Conservation (phyloP, 2,113 vertebrate species). For the Heterocephalus glaber region DNA sequence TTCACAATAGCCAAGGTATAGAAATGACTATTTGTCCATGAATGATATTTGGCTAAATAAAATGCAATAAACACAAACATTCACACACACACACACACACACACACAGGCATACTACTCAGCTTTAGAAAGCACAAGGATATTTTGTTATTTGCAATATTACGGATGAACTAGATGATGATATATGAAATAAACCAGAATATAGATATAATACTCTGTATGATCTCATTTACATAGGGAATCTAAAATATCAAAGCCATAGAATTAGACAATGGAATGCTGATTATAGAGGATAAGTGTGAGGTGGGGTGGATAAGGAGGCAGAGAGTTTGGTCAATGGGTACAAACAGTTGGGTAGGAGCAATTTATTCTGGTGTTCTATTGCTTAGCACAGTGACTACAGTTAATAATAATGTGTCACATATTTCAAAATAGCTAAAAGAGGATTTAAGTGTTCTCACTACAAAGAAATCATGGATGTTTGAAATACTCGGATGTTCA, state of each 20-base stretch:
- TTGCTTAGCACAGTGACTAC: not conserved
- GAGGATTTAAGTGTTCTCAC: not conserved
- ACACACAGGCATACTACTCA: not conserved
- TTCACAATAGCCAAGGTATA: not conserved
- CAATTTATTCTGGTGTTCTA: not conserved
- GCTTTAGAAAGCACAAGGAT: not conserved
- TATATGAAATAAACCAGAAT: not conserved
- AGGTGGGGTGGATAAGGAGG: too few species aligned
- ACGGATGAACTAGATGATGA: not conserved
- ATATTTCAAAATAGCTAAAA: not conserved
- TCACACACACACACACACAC: not conserved
- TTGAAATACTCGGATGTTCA: not conserved
- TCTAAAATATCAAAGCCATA: not conserved
- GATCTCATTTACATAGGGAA: not conserved
- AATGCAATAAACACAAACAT: not conserved
- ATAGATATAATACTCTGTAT: not conserved
- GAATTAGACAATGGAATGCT: not conserved
- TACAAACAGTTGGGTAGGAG: not conserved
- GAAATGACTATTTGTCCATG: not conserved
- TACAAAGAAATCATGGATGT: not conserved
- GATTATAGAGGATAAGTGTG: too few species aligned
- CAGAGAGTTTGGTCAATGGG: not conserved
- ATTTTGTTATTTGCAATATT: too few species aligned
- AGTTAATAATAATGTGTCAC: not conserved
- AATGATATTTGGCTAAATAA: not conserved